A percentile compares a stretch with the other conserved stretches of the same genome.
Evolutionary conservation across 2,113 vertebrate species (phyloP).

Genomic region (Alectura lathami): DNA sequence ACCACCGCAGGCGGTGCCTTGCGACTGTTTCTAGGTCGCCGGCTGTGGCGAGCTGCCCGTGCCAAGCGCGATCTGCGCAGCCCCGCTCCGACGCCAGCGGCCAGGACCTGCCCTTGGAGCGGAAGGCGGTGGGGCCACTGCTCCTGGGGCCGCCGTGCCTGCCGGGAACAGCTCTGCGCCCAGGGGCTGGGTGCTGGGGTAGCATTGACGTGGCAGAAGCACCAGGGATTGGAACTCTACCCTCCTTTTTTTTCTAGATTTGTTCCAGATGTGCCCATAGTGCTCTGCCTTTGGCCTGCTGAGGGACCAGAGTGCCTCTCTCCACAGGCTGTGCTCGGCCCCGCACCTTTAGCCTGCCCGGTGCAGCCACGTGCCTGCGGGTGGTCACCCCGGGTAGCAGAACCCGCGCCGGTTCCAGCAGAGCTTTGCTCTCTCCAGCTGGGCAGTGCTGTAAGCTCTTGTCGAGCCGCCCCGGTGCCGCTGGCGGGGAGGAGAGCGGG

Average conservation of each 20-base stretch:
- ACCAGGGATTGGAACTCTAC: background rate
- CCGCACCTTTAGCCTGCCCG: rapidly evolving
- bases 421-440: too few species aligned
- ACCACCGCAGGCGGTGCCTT: background rate
- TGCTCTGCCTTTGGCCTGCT: background rate
- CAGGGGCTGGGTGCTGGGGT: rapidly evolving
- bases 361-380: background rate
- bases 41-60: background rate
- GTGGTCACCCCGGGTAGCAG: background rate
- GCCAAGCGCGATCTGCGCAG: background rate
- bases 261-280: background rate
- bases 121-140: background rate
- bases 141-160: background rate
- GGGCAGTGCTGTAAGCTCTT: rapidly evolving
- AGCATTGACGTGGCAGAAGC: background rate
- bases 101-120: rapidly evolving
- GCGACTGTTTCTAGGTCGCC: background rate
- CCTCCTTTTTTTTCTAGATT: background rate
- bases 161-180: background rate
- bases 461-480: background rate
- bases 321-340: background rate
- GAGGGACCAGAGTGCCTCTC: background rate
- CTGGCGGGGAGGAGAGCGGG: background rate
- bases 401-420: background rate
- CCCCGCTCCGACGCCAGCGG: background rate